These are phyloP conservation scores for Drosophila ercepeae DNA, from an alignment of 1,140 invertebrate genomes.

Conservation along the genomic window DNA sequence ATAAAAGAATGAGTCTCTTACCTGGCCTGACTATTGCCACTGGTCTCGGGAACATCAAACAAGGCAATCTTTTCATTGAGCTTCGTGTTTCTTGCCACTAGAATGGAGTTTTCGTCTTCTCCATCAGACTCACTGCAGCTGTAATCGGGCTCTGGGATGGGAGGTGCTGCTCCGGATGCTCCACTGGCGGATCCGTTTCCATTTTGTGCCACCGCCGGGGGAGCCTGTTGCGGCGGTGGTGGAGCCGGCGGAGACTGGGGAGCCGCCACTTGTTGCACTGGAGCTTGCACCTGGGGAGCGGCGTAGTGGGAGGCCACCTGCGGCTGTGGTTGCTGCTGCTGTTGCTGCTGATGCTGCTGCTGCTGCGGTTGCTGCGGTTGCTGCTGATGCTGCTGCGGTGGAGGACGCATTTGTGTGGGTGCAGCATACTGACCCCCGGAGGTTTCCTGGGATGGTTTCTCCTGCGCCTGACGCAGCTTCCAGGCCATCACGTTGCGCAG, in stretches of 20 bases:
- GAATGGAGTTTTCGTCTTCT: slow-evolving; percentile 85
- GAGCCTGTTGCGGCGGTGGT: slow-evolving; percentile 87
- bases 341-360: slow-evolving; percentile 88
- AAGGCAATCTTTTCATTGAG: slow-evolving; percentile 81
- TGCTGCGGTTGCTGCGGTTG: slow-evolving; percentile 90
- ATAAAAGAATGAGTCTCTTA: slow-evolving; percentile 50
- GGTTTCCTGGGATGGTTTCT: slow-evolving; percentile 50
- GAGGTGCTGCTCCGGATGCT: slow-evolving; percentile 85
- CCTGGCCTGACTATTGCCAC: slow-evolving; percentile 89
- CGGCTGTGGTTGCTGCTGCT: slow-evolving; percentile 89
- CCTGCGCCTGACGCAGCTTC: slow-evolving; percentile 72
- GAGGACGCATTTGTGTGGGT: slow-evolving; percentile 89
- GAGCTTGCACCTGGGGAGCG: slow-evolving; percentile 62
- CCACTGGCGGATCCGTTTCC: slow-evolving; percentile 60
- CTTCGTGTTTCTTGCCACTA: slow-evolving; percentile 80
- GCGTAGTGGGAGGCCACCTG: slow-evolving; percentile 59
- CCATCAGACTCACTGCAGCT: slow-evolving; percentile 91
- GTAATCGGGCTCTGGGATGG: slow-evolving; percentile 95
- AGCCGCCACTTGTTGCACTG: slow-evolving; percentile 27
- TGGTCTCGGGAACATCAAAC: slow-evolving; percentile 85
- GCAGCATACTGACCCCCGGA: slow-evolving; percentile 57
- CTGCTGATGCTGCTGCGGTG: slow-evolving; percentile 92
- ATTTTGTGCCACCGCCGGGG: slow-evolving; percentile 88
- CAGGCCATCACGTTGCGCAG: slow-evolving; percentile 92
- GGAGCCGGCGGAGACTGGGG: slow-evolving; percentile 56